These are phyloP conservation scores for Distichodus sexfasciatus DNA, from an alignment of 2,797 vertebrate species.

Conservation along the genomic window DNA sequence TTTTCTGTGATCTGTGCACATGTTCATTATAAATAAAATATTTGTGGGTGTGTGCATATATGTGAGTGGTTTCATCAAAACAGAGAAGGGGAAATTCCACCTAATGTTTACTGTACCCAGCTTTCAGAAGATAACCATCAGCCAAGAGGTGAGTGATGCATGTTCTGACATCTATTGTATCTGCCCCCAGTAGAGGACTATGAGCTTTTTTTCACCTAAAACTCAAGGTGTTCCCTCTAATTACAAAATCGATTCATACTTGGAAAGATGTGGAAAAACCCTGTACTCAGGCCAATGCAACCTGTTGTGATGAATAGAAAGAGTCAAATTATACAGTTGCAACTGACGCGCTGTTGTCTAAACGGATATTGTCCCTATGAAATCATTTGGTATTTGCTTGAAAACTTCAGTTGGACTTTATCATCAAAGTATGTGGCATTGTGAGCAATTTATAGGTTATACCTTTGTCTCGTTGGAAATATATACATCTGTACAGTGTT, in stretches of 20 bases:
- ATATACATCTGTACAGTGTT: too few relatives aligned
- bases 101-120: slow-evolving; percentile 40
- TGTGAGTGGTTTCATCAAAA: background rate
- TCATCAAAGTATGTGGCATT: background rate
- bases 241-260: slow-evolving; percentile 14
- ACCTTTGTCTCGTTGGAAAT: too few relatives aligned
- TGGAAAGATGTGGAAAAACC: slow-evolving; percentile 23
- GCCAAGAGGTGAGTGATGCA: slow-evolving; percentile 16
- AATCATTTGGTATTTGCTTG: slow-evolving; percentile 9
- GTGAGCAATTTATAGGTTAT: background rate
- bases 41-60: background rate
- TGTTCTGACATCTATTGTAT: slow-evolving; percentile 38
- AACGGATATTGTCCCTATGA: background rate
- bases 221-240: slow-evolving; percentile 9
- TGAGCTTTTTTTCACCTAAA: slow-evolving; percentile 13
- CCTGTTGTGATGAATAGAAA: slow-evolving; percentile 5
- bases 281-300: slow-evolving; percentile 12
- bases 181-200: slow-evolving; percentile 31
- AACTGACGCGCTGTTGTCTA: slow-evolving; percentile 1
- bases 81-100: slow-evolving; percentile 40
- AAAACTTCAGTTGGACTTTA: background rate
- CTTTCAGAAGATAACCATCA: slow-evolving; percentile 36
- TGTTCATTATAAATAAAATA: background rate
- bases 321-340: slow-evolving; percentile 1
- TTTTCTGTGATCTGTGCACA: background rate